Base-by-base conservation (phyloP, 2,888 invertebrate genomes). In the Cataglyphis rosenhaueri region DNA sequence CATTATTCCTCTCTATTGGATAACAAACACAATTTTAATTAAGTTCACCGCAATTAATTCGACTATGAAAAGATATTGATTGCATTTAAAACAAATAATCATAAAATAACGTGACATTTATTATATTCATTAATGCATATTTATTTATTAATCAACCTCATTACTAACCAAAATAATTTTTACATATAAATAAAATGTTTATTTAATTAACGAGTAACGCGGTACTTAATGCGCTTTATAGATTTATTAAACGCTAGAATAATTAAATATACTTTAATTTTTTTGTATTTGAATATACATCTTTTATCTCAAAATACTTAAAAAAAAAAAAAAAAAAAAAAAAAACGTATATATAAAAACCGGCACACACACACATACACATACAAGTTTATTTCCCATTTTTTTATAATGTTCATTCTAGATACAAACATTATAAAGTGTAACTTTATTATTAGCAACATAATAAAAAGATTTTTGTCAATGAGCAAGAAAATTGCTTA, bases 401-500 rank as follows among this genome's bases (percentile, higher is more conserved):
- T 70, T 84, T 76, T 65, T 44, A 41, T 59, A 55, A 76, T 62
- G 48, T 55, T 78, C 76, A 84, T 64, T 41, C 32, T 70, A 74
- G 64, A 74, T 57, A 66, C 21, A 29, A 29, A 29, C 29, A 29
- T 76, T 10, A 41, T 44, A 62, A 41, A 75, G 10, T 21, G 65
- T 74, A 55, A 29, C 10, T 64, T 59, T 35, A 86, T 86, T 85
- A 83, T 83, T 82, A 82, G 52, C 82, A 75, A 79, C 52, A 64
- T 75, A 74, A 71, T 79, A 78, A 75, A 83, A 85, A 74, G 62
- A 83, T 62, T 48, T 85, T 83, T 61, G 78, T 85, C 82, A 82
- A 86, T 85, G 79, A 79, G n/a, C 61, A 73, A 55, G 83, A 85
- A 86, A 85, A 86, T 86, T 86, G 61, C 75, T 29, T 0, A 29